Evolutionary conservation across 2,888 invertebrate species (phyloP).

Genomic region (Latheticus oryzae): DNA sequence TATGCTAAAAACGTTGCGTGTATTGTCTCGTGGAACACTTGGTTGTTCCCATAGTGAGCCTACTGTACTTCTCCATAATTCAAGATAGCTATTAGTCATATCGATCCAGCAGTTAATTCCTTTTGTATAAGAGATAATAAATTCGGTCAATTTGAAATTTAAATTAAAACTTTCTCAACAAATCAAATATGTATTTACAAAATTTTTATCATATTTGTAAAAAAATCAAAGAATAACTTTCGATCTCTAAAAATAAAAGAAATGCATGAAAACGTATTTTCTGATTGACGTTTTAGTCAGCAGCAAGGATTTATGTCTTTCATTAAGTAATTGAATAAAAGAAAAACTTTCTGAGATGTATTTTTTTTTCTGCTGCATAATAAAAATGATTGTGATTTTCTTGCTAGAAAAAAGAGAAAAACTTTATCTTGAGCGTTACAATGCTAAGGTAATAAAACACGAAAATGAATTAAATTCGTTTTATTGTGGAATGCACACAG

Average conservation of each 20-base stretch:
- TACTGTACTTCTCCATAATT: constrained; percentile 55
- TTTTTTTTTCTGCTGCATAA: constrained; percentile 22
- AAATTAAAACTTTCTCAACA: no score
- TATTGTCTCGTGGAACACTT: constrained; percentile 47
- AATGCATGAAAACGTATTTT: no score
- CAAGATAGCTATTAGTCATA: constrained; percentile 56
- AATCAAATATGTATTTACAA: not conserved
- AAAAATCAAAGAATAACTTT: no score
- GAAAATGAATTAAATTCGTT: constrained; percentile 58
- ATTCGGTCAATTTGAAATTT: constrained; percentile 11
- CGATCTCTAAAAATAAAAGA: no score
- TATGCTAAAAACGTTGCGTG: constrained; percentile 49
- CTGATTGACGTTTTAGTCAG: constrained; percentile 24
- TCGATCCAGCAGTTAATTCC: constrained; percentile 47
- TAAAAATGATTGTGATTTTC: constrained; percentile 41
- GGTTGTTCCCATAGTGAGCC: constrained; percentile 55
- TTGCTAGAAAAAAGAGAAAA: constrained; percentile 37
- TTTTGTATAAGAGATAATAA: constrained; percentile 20
- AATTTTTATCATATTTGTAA: no score
- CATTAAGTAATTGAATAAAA: constrained; percentile 40
- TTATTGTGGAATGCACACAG: constrained; percentile 63
- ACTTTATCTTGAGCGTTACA: constrained; percentile 40
- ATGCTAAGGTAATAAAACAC: constrained; percentile 52
- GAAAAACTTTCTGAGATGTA: constrained; percentile 38
- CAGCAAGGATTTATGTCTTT: no score